These are phyloP conservation scores for Macrotrachela quadricornifera DNA, from an alignment of 1,140 invertebrate genomes.

Conservation along the genomic window DNA sequence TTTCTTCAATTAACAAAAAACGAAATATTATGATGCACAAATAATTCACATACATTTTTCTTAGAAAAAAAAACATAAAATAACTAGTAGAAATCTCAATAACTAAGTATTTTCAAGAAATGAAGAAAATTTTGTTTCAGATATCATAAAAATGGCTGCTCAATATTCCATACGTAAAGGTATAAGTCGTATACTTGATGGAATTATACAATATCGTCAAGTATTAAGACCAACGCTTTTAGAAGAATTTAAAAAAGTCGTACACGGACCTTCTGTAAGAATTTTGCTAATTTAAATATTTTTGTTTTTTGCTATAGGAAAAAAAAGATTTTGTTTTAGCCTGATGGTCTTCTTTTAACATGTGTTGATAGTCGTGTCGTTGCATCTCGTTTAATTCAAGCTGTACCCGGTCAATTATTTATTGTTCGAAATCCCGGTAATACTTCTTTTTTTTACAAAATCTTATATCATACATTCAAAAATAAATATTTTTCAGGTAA, in stretches of 20 bases:
- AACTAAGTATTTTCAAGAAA: too few relatives aligned
- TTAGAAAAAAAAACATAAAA: too few relatives aligned
- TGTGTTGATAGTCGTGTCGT: constrained; percentile 94
- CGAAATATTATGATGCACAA: too few relatives aligned
- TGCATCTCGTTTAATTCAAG: constrained; percentile 77
- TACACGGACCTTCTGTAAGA: neutral
- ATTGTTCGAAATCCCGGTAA: constrained; percentile 72
- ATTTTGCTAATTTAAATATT: neutral
- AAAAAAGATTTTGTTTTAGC: constrained; percentile 28
- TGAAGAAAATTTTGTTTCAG: too few relatives aligned
- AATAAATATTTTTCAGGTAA: constrained; percentile 9
- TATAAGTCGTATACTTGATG: neutral
- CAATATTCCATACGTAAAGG: neutral
- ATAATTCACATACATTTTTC: too few relatives aligned
- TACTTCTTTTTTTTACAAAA: constrained; percentile 47
- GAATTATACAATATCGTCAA: neutral
- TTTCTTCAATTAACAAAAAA: too few relatives aligned
- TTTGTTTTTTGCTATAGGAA: constrained; percentile 34
- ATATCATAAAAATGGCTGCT: too few relatives aligned
- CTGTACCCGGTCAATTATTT: constrained; percentile 87
- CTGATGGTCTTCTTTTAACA: constrained; percentile 81
- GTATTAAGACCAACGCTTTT: neutral
- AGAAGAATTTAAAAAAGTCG: constrained; percentile 1
- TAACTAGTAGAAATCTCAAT: too few relatives aligned
- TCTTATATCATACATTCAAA: constrained; percentile 36